Conservation (phyloP, 2,113 vertebrate species). For the Myotis davidii region DNA sequence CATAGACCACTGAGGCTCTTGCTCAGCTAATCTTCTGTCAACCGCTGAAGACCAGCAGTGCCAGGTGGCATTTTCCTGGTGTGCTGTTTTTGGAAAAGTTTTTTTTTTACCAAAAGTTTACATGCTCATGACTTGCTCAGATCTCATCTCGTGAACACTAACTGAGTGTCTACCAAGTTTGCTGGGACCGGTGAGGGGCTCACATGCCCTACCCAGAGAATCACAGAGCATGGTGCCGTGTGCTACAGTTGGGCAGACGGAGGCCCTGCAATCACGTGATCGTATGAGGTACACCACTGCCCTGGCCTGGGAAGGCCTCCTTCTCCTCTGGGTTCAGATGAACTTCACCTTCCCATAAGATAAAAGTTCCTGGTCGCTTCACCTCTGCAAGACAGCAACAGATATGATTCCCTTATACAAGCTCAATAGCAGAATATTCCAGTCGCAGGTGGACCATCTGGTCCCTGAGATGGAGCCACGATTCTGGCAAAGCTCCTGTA, state of each 20-base stretch:
- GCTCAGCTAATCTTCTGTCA: rapidly evolving
- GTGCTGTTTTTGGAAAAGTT: neutral
- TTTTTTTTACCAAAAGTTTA: no score
- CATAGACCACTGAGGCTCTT: rapidly evolving
- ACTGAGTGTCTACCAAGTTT: no score
- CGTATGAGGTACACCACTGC: rapidly evolving
- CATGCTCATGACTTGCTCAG: neutral
- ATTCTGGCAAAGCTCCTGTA: neutral
- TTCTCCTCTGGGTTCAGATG: neutral
- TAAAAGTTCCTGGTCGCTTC: rapidly evolving
- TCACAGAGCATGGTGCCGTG: rapidly evolving
- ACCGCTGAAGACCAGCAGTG: rapidly evolving
- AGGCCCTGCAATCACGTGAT: rapidly evolving
- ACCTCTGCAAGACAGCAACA: no score
- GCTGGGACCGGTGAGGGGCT: rapidly evolving
- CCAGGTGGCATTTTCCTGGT: rapidly evolving
- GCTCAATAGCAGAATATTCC: rapidly evolving
- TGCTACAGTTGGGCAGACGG: neutral
- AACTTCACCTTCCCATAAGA: neutral
- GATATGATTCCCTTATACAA: neutral
- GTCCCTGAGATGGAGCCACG: rapidly evolving
- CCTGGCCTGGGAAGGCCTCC: rapidly evolving
- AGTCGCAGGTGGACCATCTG: rapidly evolving
- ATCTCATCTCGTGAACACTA: no score
- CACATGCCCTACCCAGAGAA: neutral